phyloP scores from a whole-genome alignment of 2,797 vertebrate genomes.

The Notolepis coatsorum region DNA sequence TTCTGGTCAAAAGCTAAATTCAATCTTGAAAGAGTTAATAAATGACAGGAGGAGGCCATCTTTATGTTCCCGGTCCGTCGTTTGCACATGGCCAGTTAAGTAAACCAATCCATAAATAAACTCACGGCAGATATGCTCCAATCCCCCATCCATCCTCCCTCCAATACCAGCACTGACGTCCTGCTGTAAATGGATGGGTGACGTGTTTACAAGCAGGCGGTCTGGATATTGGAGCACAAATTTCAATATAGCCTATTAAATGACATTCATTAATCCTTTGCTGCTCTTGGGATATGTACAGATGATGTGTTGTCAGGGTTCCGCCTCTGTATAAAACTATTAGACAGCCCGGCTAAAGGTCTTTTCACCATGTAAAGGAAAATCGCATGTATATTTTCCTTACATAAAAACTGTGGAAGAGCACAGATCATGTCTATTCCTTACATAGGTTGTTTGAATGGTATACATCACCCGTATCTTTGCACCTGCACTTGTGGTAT shows the following conservation, averaged over 20 bases:
- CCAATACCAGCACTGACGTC: slow-evolving; percentile 5
- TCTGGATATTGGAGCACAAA: slow-evolving; percentile 17
- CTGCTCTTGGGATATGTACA: neutral
- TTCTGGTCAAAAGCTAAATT: no score
- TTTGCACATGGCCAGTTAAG: slow-evolving; percentile 6
- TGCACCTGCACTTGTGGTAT: slow-evolving; percentile 1
- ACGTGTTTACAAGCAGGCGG: neutral
- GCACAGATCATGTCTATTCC: neutral
- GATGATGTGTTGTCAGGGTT: slow-evolving; percentile 1
- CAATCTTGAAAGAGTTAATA: no score
- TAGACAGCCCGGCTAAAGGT: slow-evolving; percentile 7
- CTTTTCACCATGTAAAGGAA: neutral
- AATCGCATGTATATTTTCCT: neutral
- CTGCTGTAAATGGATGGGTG: slow-evolving; percentile 12
- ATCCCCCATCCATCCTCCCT: slow-evolving; percentile 15
- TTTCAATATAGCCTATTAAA: neutral
- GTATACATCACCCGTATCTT: neutral
- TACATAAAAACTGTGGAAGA: neutral
- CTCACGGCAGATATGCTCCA: neutral
- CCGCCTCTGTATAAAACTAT: slow-evolving; percentile 21
- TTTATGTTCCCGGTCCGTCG: neutral
- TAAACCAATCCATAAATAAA: slow-evolving; percentile 1
- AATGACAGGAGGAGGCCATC: no score
- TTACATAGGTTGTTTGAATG: neutral
- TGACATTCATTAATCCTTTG: slow-evolving; percentile 9